Evolutionary conservation across 1,140 invertebrate species (phyloP), one percentile per base, ranked within the genome.

Genomic region (Sycophila sp.): DNA sequence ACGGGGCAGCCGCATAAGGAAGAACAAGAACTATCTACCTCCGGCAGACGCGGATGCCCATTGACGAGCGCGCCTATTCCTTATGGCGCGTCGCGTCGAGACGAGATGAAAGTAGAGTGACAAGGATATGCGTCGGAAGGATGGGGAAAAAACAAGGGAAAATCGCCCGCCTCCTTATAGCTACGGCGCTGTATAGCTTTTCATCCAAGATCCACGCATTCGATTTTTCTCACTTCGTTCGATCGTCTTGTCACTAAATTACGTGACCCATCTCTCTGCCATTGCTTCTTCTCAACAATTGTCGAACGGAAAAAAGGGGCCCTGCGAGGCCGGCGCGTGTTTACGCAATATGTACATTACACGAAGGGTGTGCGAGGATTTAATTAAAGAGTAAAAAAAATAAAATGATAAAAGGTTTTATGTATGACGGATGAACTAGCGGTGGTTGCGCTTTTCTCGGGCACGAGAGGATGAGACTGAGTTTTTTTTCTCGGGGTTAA

Each of bases 1-100:
- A 77, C 55, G 71, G 51, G 56, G 34, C 59, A 73, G 40, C 64
- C 69, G 67, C 32, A 69, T 71, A 13, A 45, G 51, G 42, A 71
- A 71, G 42, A 71, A 71, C 26, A 51, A 32, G 38, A 59, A 71
- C 15, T 65, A 32, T 17, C 34, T 63, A 64, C 51, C 60, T 56
- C 60, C 49, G 28, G 32, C 22, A 22, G 26, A 62, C 10, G 24
- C 47, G 13, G 49, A 69, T 13, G 19, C 38, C 47, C 58, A 62
- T 55, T 67, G 36, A 47, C 40, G 19, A 15, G n/a, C n/a, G 40
- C 40, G 24, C 11, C 24, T 19, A 51, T 3, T 26, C n/a, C n/a
- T n/a, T n/a, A n/a, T n/a, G n/a, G n/a, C n/a, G n/a, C n/a, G n/a
- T n/a, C n/a, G n/a, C n/a, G n/a, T n/a, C n/a, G n/a, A n/a, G n/a